Conservation (phyloP, 2,113 vertebrate species). For the Alouatta palliata region DNA sequence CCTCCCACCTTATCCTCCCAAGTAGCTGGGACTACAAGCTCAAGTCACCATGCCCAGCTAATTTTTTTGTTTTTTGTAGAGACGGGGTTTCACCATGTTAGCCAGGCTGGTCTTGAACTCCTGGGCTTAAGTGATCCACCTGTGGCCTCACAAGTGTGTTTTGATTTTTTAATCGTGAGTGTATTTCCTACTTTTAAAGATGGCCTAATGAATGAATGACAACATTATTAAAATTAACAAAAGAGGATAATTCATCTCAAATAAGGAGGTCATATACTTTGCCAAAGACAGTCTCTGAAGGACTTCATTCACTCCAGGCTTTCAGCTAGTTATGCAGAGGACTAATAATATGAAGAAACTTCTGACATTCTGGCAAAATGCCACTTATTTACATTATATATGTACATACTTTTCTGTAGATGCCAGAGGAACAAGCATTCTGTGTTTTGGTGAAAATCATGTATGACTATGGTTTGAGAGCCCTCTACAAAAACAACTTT, state of each 20-base stretch:
- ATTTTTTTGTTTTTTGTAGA: neutral
- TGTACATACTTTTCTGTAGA: slow-evolving; percentile 85
- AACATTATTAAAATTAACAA: neutral
- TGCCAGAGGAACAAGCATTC: slow-evolving; percentile 99
- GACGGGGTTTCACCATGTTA: neutral
- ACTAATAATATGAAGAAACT: neutral
- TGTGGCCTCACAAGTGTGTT: neutral
- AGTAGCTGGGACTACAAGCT: neutral
- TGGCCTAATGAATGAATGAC: neutral
- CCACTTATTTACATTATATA: neutral
- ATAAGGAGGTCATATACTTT: neutral
- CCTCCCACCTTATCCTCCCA: neutral
- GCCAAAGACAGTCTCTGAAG: neutral
- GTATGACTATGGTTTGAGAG: slow-evolving; percentile 94
- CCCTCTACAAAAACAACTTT: slow-evolving; percentile 98
- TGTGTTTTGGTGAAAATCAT: slow-evolving; percentile 99
- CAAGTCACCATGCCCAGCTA: neutral
- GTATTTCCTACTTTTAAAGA: neutral
- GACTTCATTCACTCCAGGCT: neutral
- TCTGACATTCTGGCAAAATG: neutral
- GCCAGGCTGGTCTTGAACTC: neutral
- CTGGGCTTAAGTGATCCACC: neutral
- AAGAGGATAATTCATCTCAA: neutral
- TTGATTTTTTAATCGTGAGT: neutral
- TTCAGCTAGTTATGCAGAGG: neutral